phyloP scores from a whole-genome alignment of 2,888 invertebrate genomes.

The Parapristionchus giblindavisi region DNA sequence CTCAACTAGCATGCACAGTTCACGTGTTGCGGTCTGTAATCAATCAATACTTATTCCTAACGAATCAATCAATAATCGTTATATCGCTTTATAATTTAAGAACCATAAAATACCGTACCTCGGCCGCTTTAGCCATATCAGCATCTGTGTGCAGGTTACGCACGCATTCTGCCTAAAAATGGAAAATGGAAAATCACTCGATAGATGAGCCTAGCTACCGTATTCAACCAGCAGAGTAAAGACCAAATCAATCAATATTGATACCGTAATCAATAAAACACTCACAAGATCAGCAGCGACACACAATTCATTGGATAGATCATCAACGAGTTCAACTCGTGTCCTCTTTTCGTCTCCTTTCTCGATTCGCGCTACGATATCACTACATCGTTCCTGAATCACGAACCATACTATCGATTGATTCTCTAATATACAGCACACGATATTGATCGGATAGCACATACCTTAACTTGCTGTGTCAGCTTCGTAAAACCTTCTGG shows the following conservation, averaged over 20 bases:
- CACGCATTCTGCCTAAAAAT: constrained; percentile 84
- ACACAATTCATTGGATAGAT: constrained; percentile 91
- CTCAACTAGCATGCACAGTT: constrained; percentile 35
- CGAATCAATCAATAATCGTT: background rate
- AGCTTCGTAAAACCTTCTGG: constrained; percentile 53
- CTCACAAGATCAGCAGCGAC: constrained; percentile 87
- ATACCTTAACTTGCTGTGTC: constrained; percentile 46
- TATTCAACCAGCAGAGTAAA: background rate
- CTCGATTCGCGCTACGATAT: constrained; percentile 24
- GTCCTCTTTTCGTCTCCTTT: constrained; percentile 43
- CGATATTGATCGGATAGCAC: background rate
- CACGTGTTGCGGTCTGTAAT: constrained; percentile 7
- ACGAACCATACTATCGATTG: constrained; percentile 30
- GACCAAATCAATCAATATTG: background rate
- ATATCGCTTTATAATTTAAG: too few species aligned
- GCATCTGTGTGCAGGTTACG: constrained; percentile 87
- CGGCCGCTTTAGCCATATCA: constrained; percentile 82
- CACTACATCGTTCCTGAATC: constrained; percentile 25
- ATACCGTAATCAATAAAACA: background rate
- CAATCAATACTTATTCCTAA: background rate
- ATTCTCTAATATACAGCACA: background rate
- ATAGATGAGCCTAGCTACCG: background rate
- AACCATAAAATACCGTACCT: constrained; percentile 70
- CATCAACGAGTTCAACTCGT: constrained; percentile 87
- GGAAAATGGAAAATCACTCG: background rate